Base-by-base conservation (phyloP, 2,113 vertebrate genomes). In the Empidonax traillii region DNA sequence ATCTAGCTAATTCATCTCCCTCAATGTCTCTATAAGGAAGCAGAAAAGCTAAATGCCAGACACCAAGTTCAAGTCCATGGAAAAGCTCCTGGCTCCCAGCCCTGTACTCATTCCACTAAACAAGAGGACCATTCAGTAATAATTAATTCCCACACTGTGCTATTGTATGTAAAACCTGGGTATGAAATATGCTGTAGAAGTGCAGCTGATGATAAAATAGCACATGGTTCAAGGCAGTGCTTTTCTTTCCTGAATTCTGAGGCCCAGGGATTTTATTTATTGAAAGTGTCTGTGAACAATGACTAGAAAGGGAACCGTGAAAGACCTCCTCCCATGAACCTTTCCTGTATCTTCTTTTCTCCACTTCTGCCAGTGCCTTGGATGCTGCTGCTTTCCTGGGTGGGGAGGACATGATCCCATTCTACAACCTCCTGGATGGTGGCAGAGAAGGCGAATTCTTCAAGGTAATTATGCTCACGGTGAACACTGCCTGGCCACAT, bases 391-490 rank as follows among this genome's bases (percentile, higher is more conserved):
- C 98, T 43, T 95, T 98, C 37, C 97, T 99, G 33, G 99, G 99
- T 6, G 99, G 99, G 28, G 95, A 98, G 71, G 98, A 97, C 85
- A n/a, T 99, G 96, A 69, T 85, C 39, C 99, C 99, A 0, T 99
- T 99, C 97, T 99, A 99, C 58, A 95, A 77, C 49, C 97, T 99
- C 61, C 80, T 99, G 96, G 94, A 99, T 25, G 99, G 99, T 4
- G 99, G 99, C 85, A 97, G 96, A 97, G 98, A 99, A 52, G 99
- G 99, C 39, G 62, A 94, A 71, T 98, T 99, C 96, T 99, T 98
- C 97, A 98, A 92, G 98, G 99, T 99, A 97, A 98, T 53, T 84
- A 67, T 85, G 27, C 65, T 81, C 67, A 8, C 87, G 0, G 8
- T 41, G 53, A 93, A 81, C 1, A 0, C 33, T 63, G 53, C 46